Base-by-base conservation (phyloP, 92 coral and sea anemone species). In the Paragorgia papillata region DNA sequence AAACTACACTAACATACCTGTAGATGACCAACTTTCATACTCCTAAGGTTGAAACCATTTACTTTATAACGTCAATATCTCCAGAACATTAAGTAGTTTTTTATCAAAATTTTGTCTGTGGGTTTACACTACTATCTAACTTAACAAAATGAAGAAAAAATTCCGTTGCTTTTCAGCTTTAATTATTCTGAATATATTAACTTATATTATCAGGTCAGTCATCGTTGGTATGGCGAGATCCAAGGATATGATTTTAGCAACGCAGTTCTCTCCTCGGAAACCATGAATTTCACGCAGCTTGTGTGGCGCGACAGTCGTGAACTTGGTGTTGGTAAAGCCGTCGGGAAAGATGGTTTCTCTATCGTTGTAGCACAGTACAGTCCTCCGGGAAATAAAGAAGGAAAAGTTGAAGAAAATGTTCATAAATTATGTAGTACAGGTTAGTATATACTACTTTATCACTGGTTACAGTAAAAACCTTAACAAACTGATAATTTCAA, bases 271-370 rank as follows among this genome's bases (percentile, higher is more conserved):
- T 88, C 83, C 44, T 67, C 99, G 28, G 88, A 88, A 28, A 86
- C 97, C 62, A 91, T 96, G 80, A 89, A 96, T 46, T 95, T 95
- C 85, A 87, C 95, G 65, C 99, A 95, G 82, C 89, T 95, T 39
- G 79, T 95, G 9, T 95, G 99, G 99, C 94, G 85, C 70, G 92
- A 86, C 32, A 86, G 92, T 35, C 97, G 97, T 44, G 95, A 91
- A 73, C 43, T 95, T 8, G 99, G 99, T 58, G 95, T 92, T 29
- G 99, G 97, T 15, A 89, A 86, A 71, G 93, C 97, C 26, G 77
- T 79, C 31, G 90, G 97, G 12, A 76, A 85, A 57, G 83, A 89
- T 75, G 99, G 99, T 7, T 91, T 86, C 40, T 89, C 92, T 54
- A 83, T 95, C 32, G 88, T 95, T 1, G 99, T 95, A 9, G 99